Percentiles rank a stretch among this genome's conserved stretches.
Evolutionary conservation across 2,888 invertebrate species (phyloP).

Genomic region (Parthenolecanium corni): DNA sequence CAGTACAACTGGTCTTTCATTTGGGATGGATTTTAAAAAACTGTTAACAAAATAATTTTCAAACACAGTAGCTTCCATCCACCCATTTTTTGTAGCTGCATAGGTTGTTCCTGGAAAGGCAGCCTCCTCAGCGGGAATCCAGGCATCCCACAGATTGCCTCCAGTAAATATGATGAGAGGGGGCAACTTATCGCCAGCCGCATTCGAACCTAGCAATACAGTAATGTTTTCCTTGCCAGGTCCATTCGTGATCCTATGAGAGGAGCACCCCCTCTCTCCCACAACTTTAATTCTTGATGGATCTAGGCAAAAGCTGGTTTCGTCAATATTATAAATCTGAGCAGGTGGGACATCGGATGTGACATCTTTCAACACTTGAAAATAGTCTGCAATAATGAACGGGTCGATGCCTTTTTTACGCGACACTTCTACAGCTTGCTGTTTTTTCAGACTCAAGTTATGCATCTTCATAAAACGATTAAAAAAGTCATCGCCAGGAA

Average conservation of each 20-base stretch:
- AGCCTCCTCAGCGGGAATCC: constrained; percentile 25
- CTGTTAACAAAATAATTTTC: constrained; percentile 27
- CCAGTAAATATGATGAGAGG: constrained; percentile 35
- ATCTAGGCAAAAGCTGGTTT: constrained; percentile 33
- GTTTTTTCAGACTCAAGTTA: not conserved
- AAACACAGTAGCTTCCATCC: constrained; percentile 34
- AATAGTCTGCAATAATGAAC: not conserved
- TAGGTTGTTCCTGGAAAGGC: constrained; percentile 30
- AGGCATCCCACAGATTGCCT: constrained; percentile 33
- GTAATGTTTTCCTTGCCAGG: constrained; percentile 34
- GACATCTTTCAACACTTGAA: not conserved
- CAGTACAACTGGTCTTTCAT: constrained; percentile 5
- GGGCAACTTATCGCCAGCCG: constrained; percentile 33
- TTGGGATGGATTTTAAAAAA: constrained; percentile 14
- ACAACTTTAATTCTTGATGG: constrained; percentile 33
- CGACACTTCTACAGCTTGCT: not conserved
- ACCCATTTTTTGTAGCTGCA: constrained; percentile 34
- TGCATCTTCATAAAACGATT: not conserved
- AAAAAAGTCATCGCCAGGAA: not conserved
- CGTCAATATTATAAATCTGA: not conserved
- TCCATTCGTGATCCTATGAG: constrained; percentile 34
- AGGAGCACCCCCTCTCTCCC: constrained; percentile 33
- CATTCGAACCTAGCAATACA: constrained; percentile 33
- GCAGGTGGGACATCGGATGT: not conserved
- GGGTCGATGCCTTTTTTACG: not conserved